Percentiles rank a stretch among this genome's conserved stretches.
Evolutionary conservation across 2,113 vertebrate genomes (phyloP).

Genomic region (Osmerus mordax): DNA sequence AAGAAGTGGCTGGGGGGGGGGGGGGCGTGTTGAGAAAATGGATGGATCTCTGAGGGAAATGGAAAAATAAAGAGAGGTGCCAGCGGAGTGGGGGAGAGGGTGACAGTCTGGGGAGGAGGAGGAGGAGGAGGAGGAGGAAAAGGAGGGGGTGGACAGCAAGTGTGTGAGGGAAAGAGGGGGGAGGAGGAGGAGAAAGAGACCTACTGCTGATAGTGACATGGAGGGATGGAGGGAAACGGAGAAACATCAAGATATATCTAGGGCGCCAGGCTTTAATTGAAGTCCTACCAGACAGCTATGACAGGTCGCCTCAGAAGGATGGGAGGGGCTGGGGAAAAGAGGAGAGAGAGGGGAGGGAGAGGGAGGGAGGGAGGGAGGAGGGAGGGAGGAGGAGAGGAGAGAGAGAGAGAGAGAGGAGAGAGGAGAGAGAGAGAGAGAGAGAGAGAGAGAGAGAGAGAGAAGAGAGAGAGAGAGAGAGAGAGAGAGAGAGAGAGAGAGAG

Average conservation of each 20-base stretch:
- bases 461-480: constrained; percentile 6
- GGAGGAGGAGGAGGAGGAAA: not conserved
- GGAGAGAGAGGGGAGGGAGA: constrained; percentile 32
- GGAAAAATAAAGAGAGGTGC: not conserved
- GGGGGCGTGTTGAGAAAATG: constrained; percentile 4
- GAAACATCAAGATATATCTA: constrained; percentile 9
- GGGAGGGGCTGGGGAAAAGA: constrained; percentile 31
- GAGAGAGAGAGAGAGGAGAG: no score
- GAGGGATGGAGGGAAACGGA: not conserved
- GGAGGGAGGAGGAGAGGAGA: no score
- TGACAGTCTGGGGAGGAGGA: not conserved
- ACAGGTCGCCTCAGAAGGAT: not conserved
- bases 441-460: no score
- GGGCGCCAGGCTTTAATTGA: constrained; percentile 4
- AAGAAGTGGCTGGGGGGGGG: constrained; percentile 25
- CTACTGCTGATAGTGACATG: no score
- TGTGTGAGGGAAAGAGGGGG: not conserved
- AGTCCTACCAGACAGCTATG: constrained; percentile 1
- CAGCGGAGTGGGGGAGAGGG: not conserved
- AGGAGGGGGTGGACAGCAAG: not conserved
- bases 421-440: no score
- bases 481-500: constrained; percentile 47
- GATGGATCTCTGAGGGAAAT: not conserved
- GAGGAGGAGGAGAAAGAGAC: not conserved
- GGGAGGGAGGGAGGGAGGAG: not conserved